Conservation (phyloP, 2,113 vertebrate genomes). For the Amblyornis subalaris region DNA sequence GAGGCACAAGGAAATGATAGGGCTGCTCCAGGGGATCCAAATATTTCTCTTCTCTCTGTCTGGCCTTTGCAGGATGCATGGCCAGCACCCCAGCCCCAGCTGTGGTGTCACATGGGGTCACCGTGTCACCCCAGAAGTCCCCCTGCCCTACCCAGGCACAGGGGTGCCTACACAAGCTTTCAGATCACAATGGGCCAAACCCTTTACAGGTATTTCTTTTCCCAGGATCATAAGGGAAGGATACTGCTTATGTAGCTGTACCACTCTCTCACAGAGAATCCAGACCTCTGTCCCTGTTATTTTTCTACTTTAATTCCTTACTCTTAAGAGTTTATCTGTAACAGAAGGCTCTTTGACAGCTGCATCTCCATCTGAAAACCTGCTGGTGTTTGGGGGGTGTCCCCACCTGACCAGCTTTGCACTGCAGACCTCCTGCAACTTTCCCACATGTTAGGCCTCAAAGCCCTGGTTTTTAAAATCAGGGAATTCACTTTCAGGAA, state of each 20-base stretch:
- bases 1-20: background rate
- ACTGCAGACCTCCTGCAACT: constrained; percentile 13
- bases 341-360: constrained; percentile 30
- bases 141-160: background rate
- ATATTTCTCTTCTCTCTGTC: background rate
- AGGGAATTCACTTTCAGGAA: background rate
- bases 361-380: constrained; percentile 44
- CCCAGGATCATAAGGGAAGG: background rate
- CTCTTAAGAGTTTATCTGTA: background rate
- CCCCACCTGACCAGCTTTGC: constrained; percentile 49
- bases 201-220: background rate
- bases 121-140: background rate
- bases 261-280: background rate
- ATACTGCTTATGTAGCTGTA: background rate
- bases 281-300: background rate
- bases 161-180: background rate
- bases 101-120: background rate
- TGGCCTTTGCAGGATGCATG: background rate
- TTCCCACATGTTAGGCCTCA: constrained; percentile 40
- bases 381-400: constrained; percentile 21
- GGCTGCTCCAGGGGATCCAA: fast-evolving
- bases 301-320: background rate
- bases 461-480: background rate
- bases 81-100: background rate
- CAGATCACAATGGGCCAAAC: background rate